A percentile compares a stretch with the other conserved stretches of the same genome.
Evolutionary conservation across 2,797 vertebrate genomes (phyloP).

Genomic region (Varecia variegata): DNA sequence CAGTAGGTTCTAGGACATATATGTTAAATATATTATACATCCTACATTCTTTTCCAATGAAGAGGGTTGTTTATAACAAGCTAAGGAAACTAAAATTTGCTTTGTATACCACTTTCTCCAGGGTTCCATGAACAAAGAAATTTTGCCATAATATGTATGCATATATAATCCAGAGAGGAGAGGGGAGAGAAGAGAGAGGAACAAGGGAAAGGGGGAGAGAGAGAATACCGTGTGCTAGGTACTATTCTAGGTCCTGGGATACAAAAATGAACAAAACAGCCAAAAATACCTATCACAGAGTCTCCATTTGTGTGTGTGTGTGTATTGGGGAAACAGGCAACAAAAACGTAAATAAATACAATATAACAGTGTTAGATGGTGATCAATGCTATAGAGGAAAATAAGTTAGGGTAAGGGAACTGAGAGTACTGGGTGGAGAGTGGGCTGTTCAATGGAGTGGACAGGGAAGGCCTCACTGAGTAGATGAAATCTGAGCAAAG

Average conservation of each 20-base stretch:
- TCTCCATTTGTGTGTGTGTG: not conserved
- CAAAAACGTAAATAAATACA: not conserved
- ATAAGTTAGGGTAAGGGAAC: not conserved
- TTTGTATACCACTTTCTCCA: not conserved
- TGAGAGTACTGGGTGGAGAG: not conserved
- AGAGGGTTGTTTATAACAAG: constrained; percentile 15
- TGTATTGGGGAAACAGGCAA: not conserved
- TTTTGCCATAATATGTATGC: not conserved
- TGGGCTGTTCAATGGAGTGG: not conserved
- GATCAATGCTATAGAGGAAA: not conserved
- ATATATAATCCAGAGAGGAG: not conserved
- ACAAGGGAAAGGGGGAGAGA: not conserved
- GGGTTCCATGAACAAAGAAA: not conserved
- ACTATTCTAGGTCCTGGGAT: not conserved
- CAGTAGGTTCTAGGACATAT: not conserved
- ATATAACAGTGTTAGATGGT: not conserved
- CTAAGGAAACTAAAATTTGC: not conserved
- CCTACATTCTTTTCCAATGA: not conserved
- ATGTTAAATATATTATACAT: not conserved
- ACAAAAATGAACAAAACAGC: not conserved
- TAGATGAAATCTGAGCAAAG: not conserved
- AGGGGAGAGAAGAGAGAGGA: not conserved
- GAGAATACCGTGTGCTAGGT: not conserved
- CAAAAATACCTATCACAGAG: not conserved
- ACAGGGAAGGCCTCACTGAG: not conserved